Evolutionary conservation across 2,888 invertebrate genomes (phyloP), one percentile per base, ranked within the genome.

Genomic region (Sinohyriopsis cumingii): DNA sequence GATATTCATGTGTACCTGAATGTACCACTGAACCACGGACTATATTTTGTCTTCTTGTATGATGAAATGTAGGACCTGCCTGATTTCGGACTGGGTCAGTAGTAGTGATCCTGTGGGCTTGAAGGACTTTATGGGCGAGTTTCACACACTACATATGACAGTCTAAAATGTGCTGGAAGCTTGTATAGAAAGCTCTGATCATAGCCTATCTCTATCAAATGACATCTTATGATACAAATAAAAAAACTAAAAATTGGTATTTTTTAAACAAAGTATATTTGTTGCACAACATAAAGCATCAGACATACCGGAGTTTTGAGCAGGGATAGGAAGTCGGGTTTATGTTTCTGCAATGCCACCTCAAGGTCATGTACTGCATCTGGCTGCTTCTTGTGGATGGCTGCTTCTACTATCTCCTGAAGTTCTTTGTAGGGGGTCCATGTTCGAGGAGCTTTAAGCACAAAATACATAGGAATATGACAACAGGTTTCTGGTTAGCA

Each of bases 281-380:
- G 12, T 12, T 45, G 45, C n/a, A 3, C 33, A 28, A 33, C n/a
- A 62, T 20, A 62, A 62, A 54, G 25, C 15, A 19, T 19, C 59
- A 67, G 15, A 76, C 83, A 72, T 92, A 97, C 97, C 82, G 96
- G 95, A 90, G 96, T 96, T 87, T 95, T 94, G 63, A 97, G 91
- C 5, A 97, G 91, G 18, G 94, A 93, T 25, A 95, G 92, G 87
- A 98, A 97, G 87, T 95, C 95, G 84, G 96, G 95, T 87, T 95
- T 95, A 86, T 96, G 95, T 86, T 94, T 93, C 68, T 94, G 92
- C 25, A 97, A 90, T 19, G 93, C 92, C 63, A 94, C 92, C 89
- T 96, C 96, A 83, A 96, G 93, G 72, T 91, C 90, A 69, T 90
- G 89, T 5, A 89, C 78, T 28, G 87, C 86, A 69, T 88, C 87